A percentile compares a stretch with the other conserved stretches of the same genome.
Evolutionary conservation across 2,113 vertebrate species (phyloP).

Genomic region (Halcyon malimbica): DNA sequence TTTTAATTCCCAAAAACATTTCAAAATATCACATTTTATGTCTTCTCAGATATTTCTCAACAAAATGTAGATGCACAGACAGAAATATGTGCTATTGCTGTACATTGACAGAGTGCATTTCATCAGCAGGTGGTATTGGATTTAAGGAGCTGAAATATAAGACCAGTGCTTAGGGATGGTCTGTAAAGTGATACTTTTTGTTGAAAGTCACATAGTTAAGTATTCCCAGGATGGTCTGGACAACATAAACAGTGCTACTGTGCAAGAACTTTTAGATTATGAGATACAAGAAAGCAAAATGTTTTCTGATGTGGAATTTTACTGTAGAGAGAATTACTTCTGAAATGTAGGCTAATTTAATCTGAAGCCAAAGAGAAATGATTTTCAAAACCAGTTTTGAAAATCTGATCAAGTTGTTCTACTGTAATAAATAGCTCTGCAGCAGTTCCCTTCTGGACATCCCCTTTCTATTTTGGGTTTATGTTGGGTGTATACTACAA

Average conservation of each 20-base stretch:
- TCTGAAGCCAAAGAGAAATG: not conserved
- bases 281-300: not conserved
- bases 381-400: not conserved
- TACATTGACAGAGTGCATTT: not conserved
- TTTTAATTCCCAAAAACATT: not conserved
- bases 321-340: not conserved
- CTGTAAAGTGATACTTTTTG: not conserved
- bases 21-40: not conserved
- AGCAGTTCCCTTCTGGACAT: not conserved
- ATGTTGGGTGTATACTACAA: not conserved
- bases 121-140: not conserved
- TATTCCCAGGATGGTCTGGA: not conserved
- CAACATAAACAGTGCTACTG: not conserved
- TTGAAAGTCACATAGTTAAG: not conserved
- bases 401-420: not conserved
- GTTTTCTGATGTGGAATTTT: not conserved
- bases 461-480: not conserved
- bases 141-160: constrained; percentile 14
- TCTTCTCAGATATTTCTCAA: not conserved
- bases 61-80: not conserved
- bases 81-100: not conserved
- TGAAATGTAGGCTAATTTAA: not conserved
- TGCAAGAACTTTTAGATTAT: not conserved
- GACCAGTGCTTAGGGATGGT: not conserved
- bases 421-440: not conserved